These are phyloP conservation scores for Acanthurus lineatus DNA, from an alignment of 2,797 vertebrate species.

Conservation along the genomic window DNA sequence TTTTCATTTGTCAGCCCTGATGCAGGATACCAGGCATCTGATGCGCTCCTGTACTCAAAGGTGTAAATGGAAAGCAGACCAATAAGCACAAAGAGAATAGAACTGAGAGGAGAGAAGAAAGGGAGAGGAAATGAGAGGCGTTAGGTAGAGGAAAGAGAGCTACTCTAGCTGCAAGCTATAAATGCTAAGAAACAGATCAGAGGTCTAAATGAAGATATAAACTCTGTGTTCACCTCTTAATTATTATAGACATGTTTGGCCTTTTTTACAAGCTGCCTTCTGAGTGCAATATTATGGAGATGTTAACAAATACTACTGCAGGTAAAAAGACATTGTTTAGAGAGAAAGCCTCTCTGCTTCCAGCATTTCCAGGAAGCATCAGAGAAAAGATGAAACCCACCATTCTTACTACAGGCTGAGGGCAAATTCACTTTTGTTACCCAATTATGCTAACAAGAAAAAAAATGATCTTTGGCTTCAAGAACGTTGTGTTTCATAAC, in stretches of 20 bases:
- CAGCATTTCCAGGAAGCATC: conserved; percentile 74
- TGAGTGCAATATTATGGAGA: conserved; percentile 80
- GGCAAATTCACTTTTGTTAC: conserved; percentile 81
- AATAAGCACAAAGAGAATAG: conserved; percentile 59
- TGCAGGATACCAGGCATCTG: conserved; percentile 89
- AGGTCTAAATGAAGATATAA: conserved; percentile 79
- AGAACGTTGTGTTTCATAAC: conserved; percentile 75
- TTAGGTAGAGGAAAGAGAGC: conserved; percentile 40
- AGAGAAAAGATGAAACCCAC: conserved; percentile 79
- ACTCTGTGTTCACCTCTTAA: conserved; percentile 70
- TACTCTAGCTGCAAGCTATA: conserved; percentile 55
- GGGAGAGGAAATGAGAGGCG: conserved; percentile 38
- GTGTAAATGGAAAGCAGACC: conserved; percentile 83
- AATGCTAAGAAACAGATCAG: conserved; percentile 47
- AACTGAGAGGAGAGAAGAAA: conserved; percentile 27
- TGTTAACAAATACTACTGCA: conserved; percentile 78
- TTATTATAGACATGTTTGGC: conserved; percentile 81
- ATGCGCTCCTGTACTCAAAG: conserved; percentile 85
- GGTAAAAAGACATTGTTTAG: conserved; percentile 75
- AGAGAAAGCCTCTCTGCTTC: conserved; percentile 69
- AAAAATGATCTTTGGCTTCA: conserved; percentile 70
- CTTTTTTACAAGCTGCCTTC: conserved; percentile 71
- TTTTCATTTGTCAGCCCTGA: conserved; percentile 96
- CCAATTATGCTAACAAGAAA: conserved; percentile 86
- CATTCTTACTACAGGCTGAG: conserved; percentile 72